Base-by-base conservation (phyloP, 2,113 vertebrate genomes). In the Boulengeromyrus knoepffleri region DNA sequence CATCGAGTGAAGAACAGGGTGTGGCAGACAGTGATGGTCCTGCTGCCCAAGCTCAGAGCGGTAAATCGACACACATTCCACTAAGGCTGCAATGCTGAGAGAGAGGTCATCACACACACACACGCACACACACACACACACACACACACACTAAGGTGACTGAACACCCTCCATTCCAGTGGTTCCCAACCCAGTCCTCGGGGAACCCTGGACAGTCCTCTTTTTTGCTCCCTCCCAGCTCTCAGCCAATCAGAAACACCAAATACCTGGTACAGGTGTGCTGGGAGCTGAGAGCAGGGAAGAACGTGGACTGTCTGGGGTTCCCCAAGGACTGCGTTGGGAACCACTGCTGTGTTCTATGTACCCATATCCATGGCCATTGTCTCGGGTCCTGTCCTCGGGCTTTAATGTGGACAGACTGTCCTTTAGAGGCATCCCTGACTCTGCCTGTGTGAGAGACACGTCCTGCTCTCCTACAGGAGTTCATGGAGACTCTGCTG, bases 1-100 rank as follows among this genome's bases (percentile, higher is more conserved):
- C 98, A 99, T 89, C 96, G 98, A 89, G 92, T 97, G 91, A 98
- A 98, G 95, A 99, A 97, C 93, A 91, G 98, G 3, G 89, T 97
- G 0, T 99, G 98, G 98, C 98, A 99, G 95, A 96, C 96, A 0
- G 94, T 99, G 87, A 92, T 99, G 2, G 92, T 99, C 47, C 92
- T 99, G 89, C 95, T 99, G 91, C 97, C 97, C 12, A 97, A 96
- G 91, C 95, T 99, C 87, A 94, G 93, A 91, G 93, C 96, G 97
- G 98, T 99, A 89, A 91, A 91, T 80, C 19, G 47, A 88, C 86
- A 90, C 87, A 49, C 36, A 47, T n/a, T 31, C n/a, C 36, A 39
- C 15, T 85, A 13, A 10, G 19, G 45, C 42, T 85, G 21, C 80
- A 24, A 45, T 85, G 36, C 17, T 47, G 24, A 86, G 17, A 50